Base-by-base conservation (phyloP, 2,888 invertebrate genomes). In the Apamea crenata region DNA sequence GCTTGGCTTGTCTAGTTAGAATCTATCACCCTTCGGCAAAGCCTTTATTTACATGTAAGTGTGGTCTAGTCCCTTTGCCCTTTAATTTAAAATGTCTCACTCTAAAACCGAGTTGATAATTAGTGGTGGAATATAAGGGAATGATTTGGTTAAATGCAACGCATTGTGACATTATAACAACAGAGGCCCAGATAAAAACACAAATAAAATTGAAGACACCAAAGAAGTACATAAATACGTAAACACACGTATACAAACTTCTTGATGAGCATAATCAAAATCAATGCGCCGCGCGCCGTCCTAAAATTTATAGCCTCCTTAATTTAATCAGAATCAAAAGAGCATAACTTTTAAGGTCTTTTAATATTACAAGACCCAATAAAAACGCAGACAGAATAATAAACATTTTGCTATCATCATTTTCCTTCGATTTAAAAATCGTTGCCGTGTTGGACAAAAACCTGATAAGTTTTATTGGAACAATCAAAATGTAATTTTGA, bases 401-500 rank as follows among this genome's bases (percentile, higher is more conserved):
- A 80, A 75, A 67, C 40, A 66, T 74, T 69, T 77, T 25, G 44
- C 65, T 81, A 71, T 74, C 40, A 67, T 76, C 12, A 78, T 75
- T 63, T 80, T 50, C 6, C 47, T 81, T 66, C n/a, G 59, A 76
- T 77, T 81, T 75, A 74, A 89, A 77, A 78, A 77, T 76, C 77
- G 44, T 77, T 71, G 66, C n/a, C 32, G 70, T 75, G 25, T 63
- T 74, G 75, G 12, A 63, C 63, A 75, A 84, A 87, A 81, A 83
- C 67, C 74, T 82, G 86, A 89, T 90, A 89, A 87, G 69, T 73
- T 91, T 91, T 90, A 90, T 88, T 80, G 78, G 47, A 53, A 87
- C 83, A 87, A 90, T 93, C 87, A 91, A 88, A 88, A 83, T 77
- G 80, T 80, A 83, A 87, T 88, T 86, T 87, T 83, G 80, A 85